phyloP scores from a whole-genome alignment of 2,888 invertebrate species.

The Cyclophora albipunctata region DNA sequence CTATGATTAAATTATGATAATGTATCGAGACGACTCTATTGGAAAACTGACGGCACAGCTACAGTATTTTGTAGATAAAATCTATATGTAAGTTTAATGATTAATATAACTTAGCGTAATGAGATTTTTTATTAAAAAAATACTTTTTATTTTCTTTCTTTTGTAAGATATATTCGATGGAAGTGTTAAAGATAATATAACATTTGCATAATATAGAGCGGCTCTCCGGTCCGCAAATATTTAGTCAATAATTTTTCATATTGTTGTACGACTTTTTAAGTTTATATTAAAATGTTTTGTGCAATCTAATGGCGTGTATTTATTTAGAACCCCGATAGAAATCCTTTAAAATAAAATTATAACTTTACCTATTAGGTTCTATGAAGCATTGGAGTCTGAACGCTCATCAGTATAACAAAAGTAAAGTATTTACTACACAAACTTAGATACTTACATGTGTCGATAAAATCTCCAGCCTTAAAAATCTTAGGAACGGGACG shows the following conservation, averaged over 20 bases:
- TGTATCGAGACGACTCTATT: constrained; percentile 55
- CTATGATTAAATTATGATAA: constrained; percentile 61
- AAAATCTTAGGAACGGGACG: too few species aligned
- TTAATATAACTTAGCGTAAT: constrained; percentile 69
- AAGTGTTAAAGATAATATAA: constrained; percentile 79
- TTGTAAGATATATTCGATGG: constrained; percentile 76
- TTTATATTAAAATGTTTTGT: constrained; percentile 91
- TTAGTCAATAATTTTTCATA: constrained; percentile 91
- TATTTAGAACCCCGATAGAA: constrained; percentile 17
- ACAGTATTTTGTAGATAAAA: constrained; percentile 76
- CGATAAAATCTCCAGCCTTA: too few species aligned
- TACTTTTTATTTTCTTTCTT: constrained; percentile 73
- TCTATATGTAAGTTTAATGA: constrained; percentile 72
- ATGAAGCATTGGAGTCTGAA: too few species aligned
- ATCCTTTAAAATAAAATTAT: too few species aligned
- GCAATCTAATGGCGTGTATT: constrained; percentile 76
- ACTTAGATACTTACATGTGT: too few species aligned
- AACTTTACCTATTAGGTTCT: too few species aligned
- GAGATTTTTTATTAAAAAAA: constrained; percentile 74
- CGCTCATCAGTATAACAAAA: too few species aligned
- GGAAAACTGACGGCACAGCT: constrained; percentile 67
- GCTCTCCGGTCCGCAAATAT: constrained; percentile 81
- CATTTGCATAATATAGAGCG: constrained; percentile 80
- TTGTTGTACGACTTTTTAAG: constrained; percentile 90
- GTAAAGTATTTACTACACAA: too few species aligned